Evolutionary conservation across 2,888 invertebrate genomes (phyloP).

Genomic region (Napeogenes inachia): DNA sequence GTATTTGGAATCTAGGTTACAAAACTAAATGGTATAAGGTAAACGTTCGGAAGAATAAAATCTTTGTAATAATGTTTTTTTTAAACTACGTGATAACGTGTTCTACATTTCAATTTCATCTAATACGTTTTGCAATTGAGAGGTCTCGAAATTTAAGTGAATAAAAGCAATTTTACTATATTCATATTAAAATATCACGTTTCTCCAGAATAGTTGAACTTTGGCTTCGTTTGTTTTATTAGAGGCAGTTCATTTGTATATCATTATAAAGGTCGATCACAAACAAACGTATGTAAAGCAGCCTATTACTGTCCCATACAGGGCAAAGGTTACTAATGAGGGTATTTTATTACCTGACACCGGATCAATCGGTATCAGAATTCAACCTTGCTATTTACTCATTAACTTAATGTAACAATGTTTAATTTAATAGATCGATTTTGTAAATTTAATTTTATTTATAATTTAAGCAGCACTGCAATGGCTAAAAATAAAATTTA

Average conservation of each 20-base stretch:
- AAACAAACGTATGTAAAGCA: slow-evolving; percentile 22
- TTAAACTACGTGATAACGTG: neutral
- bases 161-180: neutral
- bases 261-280: neutral
- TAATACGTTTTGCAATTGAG: neutral
- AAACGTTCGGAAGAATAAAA: neutral
- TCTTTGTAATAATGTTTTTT: neutral
- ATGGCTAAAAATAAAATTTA: no score
- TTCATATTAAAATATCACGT: neutral
- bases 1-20: slow-evolving; percentile 32
- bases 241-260: neutral
- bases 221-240: neutral
- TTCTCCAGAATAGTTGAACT: neutral
- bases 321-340: slow-evolving; percentile 21
- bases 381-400: slow-evolving; percentile 7
- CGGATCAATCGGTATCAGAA: slow-evolving; percentile 9
- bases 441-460: no score
- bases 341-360: slow-evolving; percentile 9
- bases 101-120: neutral
- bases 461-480: no score
- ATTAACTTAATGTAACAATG: no score
- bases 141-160: neutral
- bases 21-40: slow-evolving; percentile 31
- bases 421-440: no score
- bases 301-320: slow-evolving; percentile 18